phyloP scores from a whole-genome alignment of 2,113 vertebrate genomes.

The Micronisus gabar region DNA sequence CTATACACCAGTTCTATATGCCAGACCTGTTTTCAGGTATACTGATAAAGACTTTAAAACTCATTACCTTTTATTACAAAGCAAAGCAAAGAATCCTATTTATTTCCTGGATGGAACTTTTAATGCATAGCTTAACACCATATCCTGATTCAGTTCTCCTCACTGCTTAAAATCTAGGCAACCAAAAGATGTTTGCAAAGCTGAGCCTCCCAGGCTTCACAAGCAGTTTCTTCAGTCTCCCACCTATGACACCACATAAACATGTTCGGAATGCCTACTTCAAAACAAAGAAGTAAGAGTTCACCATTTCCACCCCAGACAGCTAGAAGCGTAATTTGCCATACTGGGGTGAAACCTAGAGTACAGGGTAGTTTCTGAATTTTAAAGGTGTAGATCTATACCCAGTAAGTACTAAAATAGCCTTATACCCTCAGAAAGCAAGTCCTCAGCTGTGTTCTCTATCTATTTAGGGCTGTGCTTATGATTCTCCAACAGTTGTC shows the following conservation, averaged over 20 bases:
- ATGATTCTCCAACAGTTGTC: neutral
- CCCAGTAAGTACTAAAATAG: neutral
- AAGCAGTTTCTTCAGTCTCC: neutral
- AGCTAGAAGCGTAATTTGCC: neutral
- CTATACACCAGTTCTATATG: neutral
- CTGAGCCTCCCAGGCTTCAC: neutral
- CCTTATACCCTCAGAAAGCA: neutral
- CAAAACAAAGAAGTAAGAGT: neutral
- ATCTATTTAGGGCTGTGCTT: neutral
- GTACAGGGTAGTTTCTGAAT: neutral
- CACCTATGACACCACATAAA: neutral
- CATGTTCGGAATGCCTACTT: neutral
- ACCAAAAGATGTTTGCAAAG: neutral
- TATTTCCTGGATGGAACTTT: neutral
- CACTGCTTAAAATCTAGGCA: neutral
- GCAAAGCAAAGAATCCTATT: neutral
- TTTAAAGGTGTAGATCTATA: neutral
- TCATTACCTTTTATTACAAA: neutral
- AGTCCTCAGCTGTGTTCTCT: neutral
- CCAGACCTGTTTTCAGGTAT: neutral
- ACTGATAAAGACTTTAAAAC: neutral
- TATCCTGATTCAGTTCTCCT: neutral
- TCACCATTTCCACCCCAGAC: neutral
- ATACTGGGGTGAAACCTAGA: neutral
- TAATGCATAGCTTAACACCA: neutral